Percentiles rank a stretch among this genome's conserved stretches.
These are phyloP conservation scores for Cheilosia impressa DNA, from an alignment of 2,888 invertebrate genomes.

Conservation along the genomic window DNA sequence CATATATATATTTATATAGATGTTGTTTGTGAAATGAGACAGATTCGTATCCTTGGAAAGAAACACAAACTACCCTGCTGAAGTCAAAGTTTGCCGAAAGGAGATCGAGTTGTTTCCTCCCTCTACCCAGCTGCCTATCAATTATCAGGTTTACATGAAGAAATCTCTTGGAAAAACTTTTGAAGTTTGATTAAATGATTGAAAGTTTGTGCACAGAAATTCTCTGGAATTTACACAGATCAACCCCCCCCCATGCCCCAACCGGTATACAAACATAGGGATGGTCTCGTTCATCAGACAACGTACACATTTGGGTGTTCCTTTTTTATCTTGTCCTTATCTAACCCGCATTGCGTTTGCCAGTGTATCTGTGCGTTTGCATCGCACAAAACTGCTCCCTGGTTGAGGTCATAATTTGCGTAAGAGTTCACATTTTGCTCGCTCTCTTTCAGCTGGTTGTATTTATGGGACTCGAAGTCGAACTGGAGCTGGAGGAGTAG, in stretches of 20 bases:
- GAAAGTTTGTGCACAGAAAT: conserved; percentile 42
- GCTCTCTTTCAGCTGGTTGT: conserved; percentile 10
- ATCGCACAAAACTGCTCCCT: conserved; percentile 29
- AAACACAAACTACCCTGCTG: conserved; percentile 37
- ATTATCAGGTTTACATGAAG: conserved; percentile 68
- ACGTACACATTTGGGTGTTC: conserved; percentile 34
- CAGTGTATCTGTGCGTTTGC: background rate
- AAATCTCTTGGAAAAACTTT: conserved; percentile 73
- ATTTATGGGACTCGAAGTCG: background rate
- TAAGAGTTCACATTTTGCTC: conserved; percentile 51
- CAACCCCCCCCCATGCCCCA: background rate
- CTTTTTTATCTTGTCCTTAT: conserved; percentile 20
- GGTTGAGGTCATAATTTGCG: conserved; percentile 69
- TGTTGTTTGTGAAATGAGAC: conserved; percentile 19
- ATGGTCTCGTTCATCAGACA: background rate
- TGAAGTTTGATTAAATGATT: conserved; percentile 74
- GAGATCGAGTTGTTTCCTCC: background rate
- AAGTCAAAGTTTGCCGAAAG: conserved; percentile 42
- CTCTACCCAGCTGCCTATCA: conserved; percentile 27
- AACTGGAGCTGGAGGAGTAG: background rate
- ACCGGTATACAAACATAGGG: background rate
- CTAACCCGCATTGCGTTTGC: background rate
- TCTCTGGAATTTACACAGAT: conserved; percentile 42
- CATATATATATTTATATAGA: background rate
- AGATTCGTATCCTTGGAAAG: background rate